A percentile compares a stretch with the other conserved stretches of the same genome.
phyloP scores from a whole-genome alignment of 2,797 vertebrate genomes.

The Kryptolebias ocellatus region DNA sequence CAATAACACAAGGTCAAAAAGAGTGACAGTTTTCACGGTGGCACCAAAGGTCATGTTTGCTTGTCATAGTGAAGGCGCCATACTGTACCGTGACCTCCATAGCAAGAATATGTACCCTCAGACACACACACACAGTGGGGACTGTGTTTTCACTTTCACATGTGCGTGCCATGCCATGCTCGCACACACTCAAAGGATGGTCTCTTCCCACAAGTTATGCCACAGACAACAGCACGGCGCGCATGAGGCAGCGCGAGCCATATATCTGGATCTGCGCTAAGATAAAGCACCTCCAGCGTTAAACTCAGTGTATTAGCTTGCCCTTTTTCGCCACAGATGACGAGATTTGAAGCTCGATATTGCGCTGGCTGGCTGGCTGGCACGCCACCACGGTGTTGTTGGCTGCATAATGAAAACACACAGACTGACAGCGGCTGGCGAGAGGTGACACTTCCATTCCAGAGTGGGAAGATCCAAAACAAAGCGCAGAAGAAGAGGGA shows the following conservation, averaged over 20 bases:
- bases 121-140: conserved; percentile 30
- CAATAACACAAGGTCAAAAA: conserved; percentile 77
- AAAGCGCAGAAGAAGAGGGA: conserved; percentile 49
- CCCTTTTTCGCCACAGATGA: conserved; percentile 76
- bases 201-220: conserved; percentile 53
- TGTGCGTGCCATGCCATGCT: conserved; percentile 47
- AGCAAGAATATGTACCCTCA: conserved; percentile 66
- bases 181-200: conserved; percentile 57
- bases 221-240: conserved; percentile 62
- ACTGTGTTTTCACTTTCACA: conserved; percentile 57
- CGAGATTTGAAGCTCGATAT: conserved; percentile 77
- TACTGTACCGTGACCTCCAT: conserved; percentile 82
- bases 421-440: conserved; percentile 78
- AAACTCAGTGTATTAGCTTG: conserved; percentile 74
- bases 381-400: conserved; percentile 74
- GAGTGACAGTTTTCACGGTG: conserved; percentile 75
- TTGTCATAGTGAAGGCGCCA: conserved; percentile 82
- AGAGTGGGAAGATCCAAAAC: conserved; percentile 76
- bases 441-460: conserved; percentile 76
- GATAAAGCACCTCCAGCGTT: conserved; percentile 75
- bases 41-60: conserved; percentile 84
- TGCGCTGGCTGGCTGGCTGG: conserved; percentile 71
- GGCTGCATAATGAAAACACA: conserved; percentile 79
- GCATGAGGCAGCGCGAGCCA: conserved; percentile 54
- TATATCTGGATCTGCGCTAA: conserved; percentile 69